Evolutionary conservation across 35 echinoderm and acorn worm genomes (phyloP).

Genomic region (Patiria miniata): DNA sequence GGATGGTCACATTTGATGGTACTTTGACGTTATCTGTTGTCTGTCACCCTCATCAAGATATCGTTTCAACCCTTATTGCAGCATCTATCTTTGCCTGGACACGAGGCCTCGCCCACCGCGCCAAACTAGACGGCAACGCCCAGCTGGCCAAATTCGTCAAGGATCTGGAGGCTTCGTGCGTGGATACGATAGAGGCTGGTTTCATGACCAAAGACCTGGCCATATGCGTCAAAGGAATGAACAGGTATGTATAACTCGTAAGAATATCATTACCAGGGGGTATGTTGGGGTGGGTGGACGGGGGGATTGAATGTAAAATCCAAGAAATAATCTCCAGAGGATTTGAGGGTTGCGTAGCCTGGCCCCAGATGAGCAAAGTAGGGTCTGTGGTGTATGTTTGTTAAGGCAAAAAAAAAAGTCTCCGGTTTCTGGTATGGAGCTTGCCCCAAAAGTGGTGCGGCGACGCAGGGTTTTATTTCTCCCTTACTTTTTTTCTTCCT

Average conservation of each 20-base stretch:
- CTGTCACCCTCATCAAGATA: too few species aligned
- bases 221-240: conserved; percentile 87
- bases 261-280: too few species aligned
- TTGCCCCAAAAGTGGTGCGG: too few species aligned
- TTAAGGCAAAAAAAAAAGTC: too few species aligned
- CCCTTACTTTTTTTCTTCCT: too few species aligned
- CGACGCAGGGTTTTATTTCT: too few species aligned
- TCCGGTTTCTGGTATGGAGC: too few species aligned
- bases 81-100: conserved; percentile 99
- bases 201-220: conserved; percentile 97
- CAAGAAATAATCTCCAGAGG: background rate
- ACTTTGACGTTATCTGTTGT: too few species aligned
- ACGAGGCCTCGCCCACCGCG: conserved; percentile 81
- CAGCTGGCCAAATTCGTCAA: conserved; percentile 67
- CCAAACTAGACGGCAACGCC: conserved; percentile 82
- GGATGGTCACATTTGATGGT: too few species aligned
- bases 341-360: too few species aligned
- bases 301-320: background rate
- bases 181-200: conserved; percentile 86
- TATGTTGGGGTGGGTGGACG: background rate
- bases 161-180: conserved; percentile 73
- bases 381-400: too few species aligned
- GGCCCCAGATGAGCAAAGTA: too few species aligned
- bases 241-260: conserved; percentile 64
- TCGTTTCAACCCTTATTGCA: conserved; percentile 21